A percentile compares a stretch with the other conserved stretches of the same genome.
These are phyloP conservation scores for Callipepla squamata DNA, from an alignment of 2,113 vertebrate genomes.

Conservation along the genomic window DNA sequence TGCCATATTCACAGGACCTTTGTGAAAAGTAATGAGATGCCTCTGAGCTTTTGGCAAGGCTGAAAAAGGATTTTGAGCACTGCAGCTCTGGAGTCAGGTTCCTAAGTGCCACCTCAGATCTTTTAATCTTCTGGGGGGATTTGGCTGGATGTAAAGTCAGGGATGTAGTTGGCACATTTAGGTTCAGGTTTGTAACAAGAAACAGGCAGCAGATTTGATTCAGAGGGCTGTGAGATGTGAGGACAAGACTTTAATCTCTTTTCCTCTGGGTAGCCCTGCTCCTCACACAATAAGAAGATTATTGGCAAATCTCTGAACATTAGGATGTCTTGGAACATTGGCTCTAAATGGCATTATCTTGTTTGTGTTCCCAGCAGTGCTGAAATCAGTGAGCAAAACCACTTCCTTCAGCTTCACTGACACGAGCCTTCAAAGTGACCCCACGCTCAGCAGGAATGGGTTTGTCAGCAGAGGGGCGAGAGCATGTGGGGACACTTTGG, in stretches of 20 bases:
- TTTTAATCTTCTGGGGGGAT: background rate
- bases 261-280: background rate
- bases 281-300: slow-evolving; percentile 12
- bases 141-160: background rate
- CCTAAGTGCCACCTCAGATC: background rate
- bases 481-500: background rate
- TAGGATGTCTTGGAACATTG: background rate
- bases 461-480: slow-evolving; percentile 9
- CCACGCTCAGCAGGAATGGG: background rate
- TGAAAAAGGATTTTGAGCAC: background rate
- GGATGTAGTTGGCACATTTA: background rate
- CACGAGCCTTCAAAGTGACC: background rate
- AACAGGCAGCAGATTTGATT: background rate
- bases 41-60: background rate
- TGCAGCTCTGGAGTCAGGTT: background rate
- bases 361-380: background rate
- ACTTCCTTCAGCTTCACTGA: slow-evolving; percentile 37
- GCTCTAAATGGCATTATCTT: slow-evolving; percentile 31
- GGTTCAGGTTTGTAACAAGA: background rate
- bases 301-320: slow-evolving; percentile 17
- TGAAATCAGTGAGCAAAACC: slow-evolving; percentile 39
- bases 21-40: accelerated
- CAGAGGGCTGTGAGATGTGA: background rate
- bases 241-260: background rate
- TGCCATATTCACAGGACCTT: background rate